A percentile compares a stretch with the other conserved stretches of the same genome.
Evolutionary conservation across 2,113 vertebrate species (phyloP).

Genomic region (Ardeotis arabs): DNA sequence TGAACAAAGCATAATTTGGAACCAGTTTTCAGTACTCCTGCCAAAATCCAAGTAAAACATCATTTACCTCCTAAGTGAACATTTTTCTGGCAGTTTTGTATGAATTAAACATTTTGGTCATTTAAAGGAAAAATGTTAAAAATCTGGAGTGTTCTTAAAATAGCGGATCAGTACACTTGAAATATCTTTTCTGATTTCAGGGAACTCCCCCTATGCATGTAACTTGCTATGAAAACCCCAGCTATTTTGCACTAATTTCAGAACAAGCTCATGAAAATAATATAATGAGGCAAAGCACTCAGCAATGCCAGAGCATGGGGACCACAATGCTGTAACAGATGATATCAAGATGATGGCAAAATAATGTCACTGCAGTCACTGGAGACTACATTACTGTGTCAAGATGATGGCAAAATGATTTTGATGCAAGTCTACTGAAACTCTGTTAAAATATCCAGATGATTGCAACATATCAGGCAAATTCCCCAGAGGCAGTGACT

Average conservation of each 20-base stretch:
- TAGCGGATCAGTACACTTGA: conserved; percentile 17
- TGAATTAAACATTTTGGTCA: conserved; percentile 67
- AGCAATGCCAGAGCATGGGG: conserved; percentile 60
- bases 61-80: conserved; percentile 64
- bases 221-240: conserved; percentile 7
- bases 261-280: conserved; percentile 38
- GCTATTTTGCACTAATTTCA: conserved; percentile 31
- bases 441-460: conserved; percentile 63
- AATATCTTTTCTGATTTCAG: conserved; percentile 53
- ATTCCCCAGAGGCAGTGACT: neutral
- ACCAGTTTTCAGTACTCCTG: conserved; percentile 28
- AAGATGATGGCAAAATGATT: conserved; percentile 68
- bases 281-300: conserved; percentile 46
- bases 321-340: conserved; percentile 56
- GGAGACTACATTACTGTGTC: conserved; percentile 69
- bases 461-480: conserved; percentile 50
- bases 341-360: conserved; percentile 69
- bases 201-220: conserved; percentile 1
- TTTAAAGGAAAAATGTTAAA: conserved; percentile 61
- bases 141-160: conserved; percentile 64
- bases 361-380: conserved; percentile 67
- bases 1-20: conserved; percentile 64
- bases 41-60: conserved; percentile 60
- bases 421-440: conserved; percentile 59
- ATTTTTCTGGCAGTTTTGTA: conserved; percentile 58